phyloP scores from a whole-genome alignment of 2,797 vertebrate species.

The Petrocephalus sullivani region DNA sequence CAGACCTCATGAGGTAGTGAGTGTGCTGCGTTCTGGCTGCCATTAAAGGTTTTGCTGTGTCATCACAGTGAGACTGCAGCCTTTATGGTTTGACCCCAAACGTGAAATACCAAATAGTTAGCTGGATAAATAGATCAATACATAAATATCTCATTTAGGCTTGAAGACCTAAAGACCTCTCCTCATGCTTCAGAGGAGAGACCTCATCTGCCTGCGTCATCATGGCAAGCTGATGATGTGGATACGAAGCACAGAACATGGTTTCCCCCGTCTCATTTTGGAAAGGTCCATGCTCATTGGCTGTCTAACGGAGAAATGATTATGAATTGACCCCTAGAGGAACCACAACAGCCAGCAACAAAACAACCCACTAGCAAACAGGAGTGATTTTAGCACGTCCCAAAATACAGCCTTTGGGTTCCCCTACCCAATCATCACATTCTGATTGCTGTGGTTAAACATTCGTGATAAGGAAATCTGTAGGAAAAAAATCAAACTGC shows the following conservation, averaged over 20 bases:
- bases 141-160: not conserved
- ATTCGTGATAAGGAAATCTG: not conserved
- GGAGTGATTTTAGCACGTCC: not conserved
- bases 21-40: not conserved
- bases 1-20: not conserved
- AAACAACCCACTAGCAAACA: not conserved
- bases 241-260: not conserved
- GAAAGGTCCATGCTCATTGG: not conserved
- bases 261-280: not conserved
- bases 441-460: not conserved
- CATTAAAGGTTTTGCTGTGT: not conserved
- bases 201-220: not conserved
- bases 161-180: not conserved
- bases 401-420: not conserved
- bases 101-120: not conserved
- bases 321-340: not conserved
- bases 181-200: not conserved
- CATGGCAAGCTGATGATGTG: not conserved
- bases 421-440: not conserved
- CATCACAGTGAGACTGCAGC: not conserved
- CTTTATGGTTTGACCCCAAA: not conserved
- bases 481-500: conserved; percentile 1
- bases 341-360: not conserved
- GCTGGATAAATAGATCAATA: not conserved
- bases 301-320: not conserved